Base-by-base conservation (phyloP, 2,113 vertebrate species). In the Balaeniceps rex region DNA sequence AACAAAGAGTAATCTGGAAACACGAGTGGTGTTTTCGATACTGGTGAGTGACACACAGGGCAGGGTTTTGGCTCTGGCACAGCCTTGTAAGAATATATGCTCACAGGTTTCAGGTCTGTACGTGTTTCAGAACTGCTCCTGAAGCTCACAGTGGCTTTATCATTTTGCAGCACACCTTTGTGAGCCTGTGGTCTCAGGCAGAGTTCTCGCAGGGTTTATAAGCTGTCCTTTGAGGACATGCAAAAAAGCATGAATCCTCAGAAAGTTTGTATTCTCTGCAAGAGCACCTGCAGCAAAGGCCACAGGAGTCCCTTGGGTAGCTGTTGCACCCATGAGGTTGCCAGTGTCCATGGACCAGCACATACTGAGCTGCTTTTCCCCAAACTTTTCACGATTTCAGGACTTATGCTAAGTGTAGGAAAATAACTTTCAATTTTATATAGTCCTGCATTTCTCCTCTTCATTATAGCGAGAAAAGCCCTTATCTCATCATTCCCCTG, bases 291-390 rank as follows among this genome's bases (percentile, higher is more conserved):
- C 29, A 44, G 29, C 11, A 51, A 38, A 69, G 46, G 25, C 34
- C 10, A 4, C 46, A 23, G 28, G 29, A 28, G 25, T 47, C 29
- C 24, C 34, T 31, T 24, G 38, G 3, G 26, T 4, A 65, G 36
- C 75, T 77, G 49, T 36, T 63, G 61, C 44, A 60, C 26, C 36
- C 61, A 25, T 36, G 64, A 52, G n/a, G 16, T 6, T 57, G n/a
- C 33, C 29, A 58, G 3, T 0, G 4, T 1, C 38, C 18, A 11
- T 0, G 2, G 33, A 42, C 9, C n/a, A 46, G 33, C 12, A 25
- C 19, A 33, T 9, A 22, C 28, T 9, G 49, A 80, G 40, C 14
- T 72, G 34, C 52, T 93, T 65, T 28, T 42, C 23, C 75, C 6
- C 36, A 66, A 8, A 88, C 12, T 29, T 69, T 28, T 40, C 33